These are phyloP conservation scores for Aleiodes alternator DNA, from an alignment of 2,888 invertebrate genomes.

Conservation along the genomic window DNA sequence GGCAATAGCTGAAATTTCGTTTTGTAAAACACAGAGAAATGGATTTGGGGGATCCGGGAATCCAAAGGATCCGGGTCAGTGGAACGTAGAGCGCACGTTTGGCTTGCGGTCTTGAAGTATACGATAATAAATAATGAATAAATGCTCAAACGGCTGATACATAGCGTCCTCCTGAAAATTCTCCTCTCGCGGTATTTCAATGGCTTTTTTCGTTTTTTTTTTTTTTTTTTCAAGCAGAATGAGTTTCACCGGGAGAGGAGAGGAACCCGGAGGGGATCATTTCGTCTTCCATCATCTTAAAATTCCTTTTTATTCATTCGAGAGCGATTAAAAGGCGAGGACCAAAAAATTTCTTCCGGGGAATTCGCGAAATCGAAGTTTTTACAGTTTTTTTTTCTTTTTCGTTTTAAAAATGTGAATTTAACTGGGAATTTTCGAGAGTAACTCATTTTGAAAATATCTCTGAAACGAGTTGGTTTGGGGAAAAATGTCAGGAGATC, in stretches of 20 bases:
- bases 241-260: slow-evolving; percentile 43
- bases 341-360: too few species aligned
- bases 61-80: slow-evolving; percentile 53
- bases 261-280: slow-evolving; percentile 29
- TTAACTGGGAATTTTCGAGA: too few species aligned
- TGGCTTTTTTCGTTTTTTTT: slow-evolving; percentile 39
- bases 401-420: too few species aligned
- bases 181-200: slow-evolving; percentile 39
- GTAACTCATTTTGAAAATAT: too few species aligned
- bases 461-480: too few species aligned
- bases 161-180: slow-evolving; percentile 32
- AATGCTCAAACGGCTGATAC: slow-evolving; percentile 33
- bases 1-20: too few species aligned
- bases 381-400: too few species aligned
- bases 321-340: slow-evolving; percentile 23
- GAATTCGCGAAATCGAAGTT: too few species aligned
- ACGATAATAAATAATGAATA: slow-evolving; percentile 58
- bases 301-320: slow-evolving; percentile 9
- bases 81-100: slow-evolving; percentile 52
- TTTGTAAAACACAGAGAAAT: too few species aligned
- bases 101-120: slow-evolving; percentile 51
- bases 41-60: slow-evolving; percentile 56
- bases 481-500: too few species aligned
- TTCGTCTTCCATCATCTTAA: slow-evolving; percentile 35
- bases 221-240: neutral